A percentile compares a stretch with the other conserved stretches of the same genome.
phyloP scores from a whole-genome alignment of 2,797 vertebrate species.

The Sparidentex hasta region DNA sequence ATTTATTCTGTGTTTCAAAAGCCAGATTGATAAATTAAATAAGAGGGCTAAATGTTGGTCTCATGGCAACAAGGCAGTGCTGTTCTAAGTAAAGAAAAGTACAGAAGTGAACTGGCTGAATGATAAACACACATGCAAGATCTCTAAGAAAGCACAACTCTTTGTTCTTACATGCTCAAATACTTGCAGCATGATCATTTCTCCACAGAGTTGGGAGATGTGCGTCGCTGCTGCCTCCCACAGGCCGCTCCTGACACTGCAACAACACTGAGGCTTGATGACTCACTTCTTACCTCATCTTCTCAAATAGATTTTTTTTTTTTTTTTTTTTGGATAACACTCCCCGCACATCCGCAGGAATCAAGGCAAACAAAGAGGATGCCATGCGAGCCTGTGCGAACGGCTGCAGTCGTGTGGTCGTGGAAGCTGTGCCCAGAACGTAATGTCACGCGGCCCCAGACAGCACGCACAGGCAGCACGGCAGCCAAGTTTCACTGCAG shows the following conservation, averaged over 20 bases:
- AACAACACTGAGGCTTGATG: conserved; percentile 62
- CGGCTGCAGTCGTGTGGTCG: neutral
- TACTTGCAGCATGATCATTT: conserved; percentile 1
- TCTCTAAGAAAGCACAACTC: neutral
- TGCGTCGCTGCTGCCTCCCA: conserved; percentile 67
- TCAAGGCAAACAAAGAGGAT: conserved; percentile 3
- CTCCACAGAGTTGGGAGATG: neutral
- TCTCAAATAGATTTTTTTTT: conserved; percentile 1
- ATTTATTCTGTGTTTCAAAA: conserved; percentile 1
- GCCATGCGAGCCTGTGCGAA: conserved; percentile 21
- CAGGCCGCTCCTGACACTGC: conserved; percentile 59
- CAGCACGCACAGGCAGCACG: neutral
- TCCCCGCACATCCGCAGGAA: conserved; percentile 6
- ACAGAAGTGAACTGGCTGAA: neutral
- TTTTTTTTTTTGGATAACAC: neutral
- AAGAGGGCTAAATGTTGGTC: conserved; percentile 3
- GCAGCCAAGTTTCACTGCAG: conserved; percentile 23
- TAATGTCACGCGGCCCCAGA: conserved; percentile 7
- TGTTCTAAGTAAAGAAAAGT: neutral
- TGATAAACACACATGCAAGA: neutral
- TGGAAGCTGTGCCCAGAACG: conserved; percentile 7
- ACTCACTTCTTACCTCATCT: conserved; percentile 54
- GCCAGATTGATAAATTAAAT: neutral
- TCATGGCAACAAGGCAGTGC: conserved; percentile 42
- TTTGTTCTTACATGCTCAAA: conserved; percentile 35